Percentiles rank a stretch among this genome's conserved stretches.
phyloP scores from a whole-genome alignment of 2,113 vertebrate genomes.

The Poicephalus gulielmi region DNA sequence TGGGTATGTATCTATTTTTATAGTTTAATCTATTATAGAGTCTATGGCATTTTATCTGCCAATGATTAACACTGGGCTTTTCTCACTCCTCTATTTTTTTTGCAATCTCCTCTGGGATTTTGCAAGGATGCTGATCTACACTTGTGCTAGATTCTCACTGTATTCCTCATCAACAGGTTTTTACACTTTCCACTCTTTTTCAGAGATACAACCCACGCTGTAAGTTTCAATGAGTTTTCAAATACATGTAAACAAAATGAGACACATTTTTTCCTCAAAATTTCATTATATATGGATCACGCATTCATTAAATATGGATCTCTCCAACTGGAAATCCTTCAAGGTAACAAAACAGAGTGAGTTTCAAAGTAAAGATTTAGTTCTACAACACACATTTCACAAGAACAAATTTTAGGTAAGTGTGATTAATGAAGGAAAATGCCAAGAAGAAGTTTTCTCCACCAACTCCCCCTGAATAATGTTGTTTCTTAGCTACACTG shows the following conservation, averaged over 20 bases:
- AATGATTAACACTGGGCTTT: background rate
- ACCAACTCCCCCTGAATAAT: background rate
- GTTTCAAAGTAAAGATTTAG: background rate
- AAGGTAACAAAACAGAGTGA: background rate
- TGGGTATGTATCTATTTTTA: background rate
- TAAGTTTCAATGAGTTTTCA: background rate
- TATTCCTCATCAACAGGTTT: background rate
- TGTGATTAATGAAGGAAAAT: background rate
- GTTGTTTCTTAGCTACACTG: background rate
- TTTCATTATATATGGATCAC: background rate
- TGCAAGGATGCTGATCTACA: background rate
- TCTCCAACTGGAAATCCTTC: background rate
- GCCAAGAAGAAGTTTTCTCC: background rate
- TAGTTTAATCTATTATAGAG: background rate
- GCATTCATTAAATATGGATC: background rate
- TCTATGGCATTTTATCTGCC: background rate
- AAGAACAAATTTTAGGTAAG: background rate
- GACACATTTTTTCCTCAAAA: background rate
- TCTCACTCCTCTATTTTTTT: background rate
- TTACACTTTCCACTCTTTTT: background rate
- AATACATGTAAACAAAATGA: background rate
- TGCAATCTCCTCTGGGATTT: background rate
- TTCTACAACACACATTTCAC: background rate
- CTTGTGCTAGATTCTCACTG: background rate
- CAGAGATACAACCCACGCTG: background rate